Evolutionary conservation across 2,888 invertebrate species (phyloP).

Genomic region (Tetrapedia diversipes): DNA sequence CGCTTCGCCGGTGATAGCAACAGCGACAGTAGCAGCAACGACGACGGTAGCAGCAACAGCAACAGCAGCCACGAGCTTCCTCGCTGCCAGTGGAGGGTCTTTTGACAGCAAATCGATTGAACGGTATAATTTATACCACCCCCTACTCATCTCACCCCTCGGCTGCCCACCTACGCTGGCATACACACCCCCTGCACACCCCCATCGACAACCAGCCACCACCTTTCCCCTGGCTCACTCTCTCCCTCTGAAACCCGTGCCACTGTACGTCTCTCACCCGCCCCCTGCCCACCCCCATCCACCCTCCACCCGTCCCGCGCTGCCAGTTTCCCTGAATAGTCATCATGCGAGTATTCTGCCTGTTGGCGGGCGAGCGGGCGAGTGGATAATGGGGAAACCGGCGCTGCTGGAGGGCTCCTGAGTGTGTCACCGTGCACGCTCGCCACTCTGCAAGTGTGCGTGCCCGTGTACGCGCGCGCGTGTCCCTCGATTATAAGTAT

Average conservation of each 20-base stretch:
- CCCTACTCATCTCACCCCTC: constrained; percentile 72
- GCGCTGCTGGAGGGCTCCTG: constrained; percentile 58
- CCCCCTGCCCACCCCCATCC: background rate
- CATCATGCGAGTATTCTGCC: constrained; percentile 76
- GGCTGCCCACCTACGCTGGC: constrained; percentile 68
- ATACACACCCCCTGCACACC: constrained; percentile 67
- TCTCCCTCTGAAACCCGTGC: constrained; percentile 46
- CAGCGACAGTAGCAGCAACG: constrained; percentile 55
- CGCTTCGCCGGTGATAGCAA: constrained; percentile 55
- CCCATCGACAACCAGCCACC: constrained; percentile 24
- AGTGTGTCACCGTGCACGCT: constrained; percentile 63
- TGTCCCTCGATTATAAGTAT: constrained; percentile 61
- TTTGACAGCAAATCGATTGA: constrained; percentile 83
- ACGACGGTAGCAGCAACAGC: constrained; percentile 38
- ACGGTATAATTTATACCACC: constrained; percentile 83
- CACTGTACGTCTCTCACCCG: constrained; percentile 33
- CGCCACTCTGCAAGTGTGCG: constrained; percentile 25
- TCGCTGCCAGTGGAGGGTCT: constrained; percentile 78
- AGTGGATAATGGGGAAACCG: constrained; percentile 77
- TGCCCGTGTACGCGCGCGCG: constrained; percentile 41
- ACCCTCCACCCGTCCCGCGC: no score
- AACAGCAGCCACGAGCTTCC: constrained; percentile 60
- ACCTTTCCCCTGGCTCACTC: constrained; percentile 32
- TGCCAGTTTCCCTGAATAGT: constrained; percentile 76
- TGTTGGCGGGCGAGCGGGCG: constrained; percentile 71